Conservation (phyloP, 2,797 vertebrate species). For the Hipposideros larvatus region DNA sequence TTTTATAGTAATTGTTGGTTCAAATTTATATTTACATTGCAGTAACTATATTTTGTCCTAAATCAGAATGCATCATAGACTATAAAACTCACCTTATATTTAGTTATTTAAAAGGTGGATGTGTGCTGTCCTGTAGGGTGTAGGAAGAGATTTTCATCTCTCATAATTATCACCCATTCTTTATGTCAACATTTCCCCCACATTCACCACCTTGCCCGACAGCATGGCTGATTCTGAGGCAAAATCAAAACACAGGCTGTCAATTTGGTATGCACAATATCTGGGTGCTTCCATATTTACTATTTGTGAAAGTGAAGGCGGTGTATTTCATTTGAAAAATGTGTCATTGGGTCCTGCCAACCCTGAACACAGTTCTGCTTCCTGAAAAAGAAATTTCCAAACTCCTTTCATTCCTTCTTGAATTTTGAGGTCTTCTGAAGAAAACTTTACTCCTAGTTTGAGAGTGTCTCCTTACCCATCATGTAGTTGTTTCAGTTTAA, state of each 20-base stretch:
- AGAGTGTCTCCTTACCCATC: neutral
- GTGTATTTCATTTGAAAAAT: constrained; percentile 60
- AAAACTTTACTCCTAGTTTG: constrained; percentile 51
- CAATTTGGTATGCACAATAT: constrained; percentile 61
- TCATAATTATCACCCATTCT: constrained; percentile 17
- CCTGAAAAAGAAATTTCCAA: constrained; percentile 40
- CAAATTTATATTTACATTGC: neutral
- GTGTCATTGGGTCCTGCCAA: constrained; percentile 8
- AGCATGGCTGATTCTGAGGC: constrained; percentile 66
- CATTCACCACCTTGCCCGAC: constrained; percentile 40
- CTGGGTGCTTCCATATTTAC: constrained; percentile 74
- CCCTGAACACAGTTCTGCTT: neutral
- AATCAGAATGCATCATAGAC: neutral
- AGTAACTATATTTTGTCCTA: neutral
- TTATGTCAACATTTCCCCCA: neutral
- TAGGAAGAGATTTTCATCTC: constrained; percentile 8
- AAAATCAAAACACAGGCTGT: constrained; percentile 57
- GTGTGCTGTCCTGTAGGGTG: neutral
- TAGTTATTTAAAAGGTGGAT: constrained; percentile 25
- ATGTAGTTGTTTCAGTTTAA: constrained; percentile 64
- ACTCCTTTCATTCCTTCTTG: neutral
- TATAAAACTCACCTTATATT: neutral
- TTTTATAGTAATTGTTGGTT: neutral
- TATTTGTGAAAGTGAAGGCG: constrained; percentile 56
- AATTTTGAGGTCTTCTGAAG: constrained; percentile 32